Evolutionary conservation across 1,140 invertebrate species (phyloP).

Genomic region (Drosophila santomea): DNA sequence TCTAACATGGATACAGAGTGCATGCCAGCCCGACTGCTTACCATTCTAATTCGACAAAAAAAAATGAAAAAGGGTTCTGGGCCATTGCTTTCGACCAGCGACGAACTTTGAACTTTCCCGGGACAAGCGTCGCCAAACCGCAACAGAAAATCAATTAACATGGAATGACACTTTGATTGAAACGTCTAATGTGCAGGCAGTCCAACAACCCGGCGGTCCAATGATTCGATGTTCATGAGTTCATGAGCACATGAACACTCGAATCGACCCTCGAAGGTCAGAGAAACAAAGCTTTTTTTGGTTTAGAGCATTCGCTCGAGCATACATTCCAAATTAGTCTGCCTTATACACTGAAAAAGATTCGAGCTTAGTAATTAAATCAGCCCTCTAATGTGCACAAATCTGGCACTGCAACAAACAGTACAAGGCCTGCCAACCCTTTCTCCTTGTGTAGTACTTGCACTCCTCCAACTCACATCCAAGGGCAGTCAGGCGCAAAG

Average conservation of each 20-base stretch:
- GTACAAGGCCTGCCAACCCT: not conserved
- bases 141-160: slow-evolving; percentile 58
- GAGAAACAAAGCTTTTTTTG: slow-evolving; percentile 5
- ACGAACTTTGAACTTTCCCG: slow-evolving; percentile 52
- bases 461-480: slow-evolving; percentile 8
- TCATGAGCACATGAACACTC: slow-evolving; percentile 10
- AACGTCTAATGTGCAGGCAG: slow-evolving; percentile 52
- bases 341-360: not conserved
- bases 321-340: not conserved
- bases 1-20: slow-evolving; percentile 48
- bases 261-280: not conserved
- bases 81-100: slow-evolving; percentile 7
- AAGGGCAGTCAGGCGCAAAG: slow-evolving; percentile 29
- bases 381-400: no score
- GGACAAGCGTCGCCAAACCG: slow-evolving; percentile 36
- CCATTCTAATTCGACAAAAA: slow-evolving; percentile 27
- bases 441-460: not conserved
- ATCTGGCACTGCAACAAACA: no score
- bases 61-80: slow-evolving; percentile 38
- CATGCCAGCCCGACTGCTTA: slow-evolving; percentile 19
- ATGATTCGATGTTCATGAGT: slow-evolving; percentile 11
- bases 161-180: slow-evolving; percentile 59
- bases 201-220: slow-evolving; percentile 38
- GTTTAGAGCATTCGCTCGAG: not conserved
- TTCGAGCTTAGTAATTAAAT: not conserved